phyloP scores from a whole-genome alignment of 2,888 invertebrate genomes.

The Lithophane ornitopus region DNA sequence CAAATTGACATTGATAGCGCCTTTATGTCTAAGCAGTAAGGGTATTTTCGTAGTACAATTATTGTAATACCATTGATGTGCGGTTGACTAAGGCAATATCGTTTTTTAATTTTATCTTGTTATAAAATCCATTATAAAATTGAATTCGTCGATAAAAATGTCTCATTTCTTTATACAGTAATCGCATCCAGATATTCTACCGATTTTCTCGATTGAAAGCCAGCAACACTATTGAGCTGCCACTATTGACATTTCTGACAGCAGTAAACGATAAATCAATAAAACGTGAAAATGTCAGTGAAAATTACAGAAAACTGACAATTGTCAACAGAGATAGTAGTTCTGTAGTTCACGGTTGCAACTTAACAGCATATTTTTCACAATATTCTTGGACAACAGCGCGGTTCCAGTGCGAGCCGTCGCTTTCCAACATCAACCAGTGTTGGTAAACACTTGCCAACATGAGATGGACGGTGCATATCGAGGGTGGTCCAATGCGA shows the following conservation, averaged over 20 bases:
- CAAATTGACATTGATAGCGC: no score
- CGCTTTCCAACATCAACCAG: constrained; percentile 11
- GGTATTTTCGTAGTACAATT: background rate
- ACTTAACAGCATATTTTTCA: constrained; percentile 1
- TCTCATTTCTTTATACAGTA: background rate
- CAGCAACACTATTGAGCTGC: constrained; percentile 11
- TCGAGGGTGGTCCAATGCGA: constrained; percentile 97
- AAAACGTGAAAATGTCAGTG: constrained; percentile 44
- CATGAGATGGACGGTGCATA: constrained; percentile 96
- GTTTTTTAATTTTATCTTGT: background rate
- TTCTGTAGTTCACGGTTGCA: background rate
- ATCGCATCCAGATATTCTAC: background rate
- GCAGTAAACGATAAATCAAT: constrained; percentile 43
- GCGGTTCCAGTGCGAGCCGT: constrained; percentile 30
- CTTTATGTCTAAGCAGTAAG: no score
- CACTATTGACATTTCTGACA: constrained; percentile 34
- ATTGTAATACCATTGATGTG: background rate
- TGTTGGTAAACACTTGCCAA: constrained; percentile 58
- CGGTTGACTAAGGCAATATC: background rate
- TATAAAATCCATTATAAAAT: background rate
- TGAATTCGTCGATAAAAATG: background rate
- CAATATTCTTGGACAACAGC: constrained; percentile 16
- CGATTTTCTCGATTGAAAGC: background rate
- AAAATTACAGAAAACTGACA: constrained; percentile 31
- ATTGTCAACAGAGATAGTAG: constrained; percentile 27